These are phyloP conservation scores for Halcyon malimbica DNA, from an alignment of 2,113 vertebrate genomes.

Conservation along the genomic window DNA sequence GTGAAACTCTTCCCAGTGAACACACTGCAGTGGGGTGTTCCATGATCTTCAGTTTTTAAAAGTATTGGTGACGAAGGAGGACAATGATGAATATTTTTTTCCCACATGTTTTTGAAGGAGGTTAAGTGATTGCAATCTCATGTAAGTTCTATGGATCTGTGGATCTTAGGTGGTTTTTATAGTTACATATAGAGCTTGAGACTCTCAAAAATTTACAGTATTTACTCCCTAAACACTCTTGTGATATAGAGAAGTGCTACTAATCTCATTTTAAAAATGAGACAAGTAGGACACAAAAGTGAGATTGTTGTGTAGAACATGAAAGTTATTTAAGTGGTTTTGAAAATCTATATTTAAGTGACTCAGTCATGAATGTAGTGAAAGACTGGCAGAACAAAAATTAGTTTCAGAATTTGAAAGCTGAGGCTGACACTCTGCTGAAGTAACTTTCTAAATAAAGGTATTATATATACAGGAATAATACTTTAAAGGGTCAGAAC, in stretches of 20 bases:
- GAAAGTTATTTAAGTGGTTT: not conserved
- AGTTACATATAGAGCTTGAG: not conserved
- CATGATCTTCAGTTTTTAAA: not conserved
- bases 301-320: not conserved
- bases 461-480: not conserved
- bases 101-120: not conserved
- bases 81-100: not conserved
- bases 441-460: not conserved
- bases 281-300: not conserved
- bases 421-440: not conserved
- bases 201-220: not conserved
- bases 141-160: not conserved
- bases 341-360: not conserved
- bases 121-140: not conserved
- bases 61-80: not conserved
- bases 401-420: not conserved
- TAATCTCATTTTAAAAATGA: not conserved
- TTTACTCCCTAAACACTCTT: not conserved
- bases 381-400: not conserved
- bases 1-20: not conserved
- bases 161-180: not conserved
- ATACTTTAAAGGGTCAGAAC: not conserved
- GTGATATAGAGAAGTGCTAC: not conserved
- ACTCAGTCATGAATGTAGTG: not conserved
- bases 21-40: not conserved